These are phyloP conservation scores for Mimas tiliae DNA, from an alignment of 2,888 invertebrate genomes.

Conservation along the genomic window DNA sequence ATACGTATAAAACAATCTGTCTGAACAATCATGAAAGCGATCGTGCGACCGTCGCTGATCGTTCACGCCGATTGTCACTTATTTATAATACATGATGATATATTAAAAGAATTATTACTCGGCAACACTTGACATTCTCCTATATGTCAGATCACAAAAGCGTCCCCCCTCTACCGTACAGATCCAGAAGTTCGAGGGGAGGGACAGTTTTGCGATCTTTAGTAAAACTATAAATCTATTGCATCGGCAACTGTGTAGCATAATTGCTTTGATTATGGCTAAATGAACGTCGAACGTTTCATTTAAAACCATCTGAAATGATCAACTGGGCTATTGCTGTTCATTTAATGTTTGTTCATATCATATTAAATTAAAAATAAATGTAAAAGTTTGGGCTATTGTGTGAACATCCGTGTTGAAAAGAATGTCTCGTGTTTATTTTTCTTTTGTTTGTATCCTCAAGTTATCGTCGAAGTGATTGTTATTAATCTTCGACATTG, in stretches of 20 bases:
- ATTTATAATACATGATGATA: conserved; percentile 80
- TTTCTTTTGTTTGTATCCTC: conserved; percentile 48
- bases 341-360: conserved; percentile 48
- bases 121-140: conserved; percentile 84
- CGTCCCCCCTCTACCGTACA: neutral
- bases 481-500: conserved; percentile 38
- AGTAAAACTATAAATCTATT: conserved; percentile 73
- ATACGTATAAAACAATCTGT: conserved; percentile 61
- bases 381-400: conserved; percentile 73
- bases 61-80: conserved; percentile 65
- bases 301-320: conserved; percentile 62
- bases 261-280: conserved; percentile 50
- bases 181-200: neutral
- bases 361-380: conserved; percentile 62
- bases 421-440: conserved; percentile 78
- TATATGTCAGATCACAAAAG: conserved; percentile 35
- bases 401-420: conserved; percentile 64
- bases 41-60: conserved; percentile 34
- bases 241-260: conserved; percentile 70
- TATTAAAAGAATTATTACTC: conserved; percentile 82
- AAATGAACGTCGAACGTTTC: conserved; percentile 44
- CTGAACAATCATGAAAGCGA: conserved; percentile 48
- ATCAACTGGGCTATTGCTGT: conserved; percentile 80
- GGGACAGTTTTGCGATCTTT: conserved; percentile 15
- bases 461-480: conserved; percentile 54